These are phyloP conservation scores for Urocyon cinereoargenteus DNA, from an alignment of 2,797 vertebrate species.

Conservation along the genomic window DNA sequence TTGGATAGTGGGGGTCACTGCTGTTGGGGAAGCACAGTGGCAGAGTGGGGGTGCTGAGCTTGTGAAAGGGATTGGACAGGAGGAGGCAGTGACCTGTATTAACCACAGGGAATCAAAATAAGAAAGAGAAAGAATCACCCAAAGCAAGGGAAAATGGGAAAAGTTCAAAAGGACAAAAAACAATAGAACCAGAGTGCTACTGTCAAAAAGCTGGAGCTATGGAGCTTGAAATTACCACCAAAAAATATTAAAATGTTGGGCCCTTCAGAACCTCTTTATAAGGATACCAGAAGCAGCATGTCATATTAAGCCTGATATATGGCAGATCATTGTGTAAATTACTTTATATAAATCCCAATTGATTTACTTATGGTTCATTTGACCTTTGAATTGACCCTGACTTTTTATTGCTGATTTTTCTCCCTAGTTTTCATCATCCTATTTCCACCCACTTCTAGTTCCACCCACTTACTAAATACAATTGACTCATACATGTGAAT, in stretches of 20 bases:
- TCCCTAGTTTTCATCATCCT: not conserved
- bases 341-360: constrained; percentile 60
- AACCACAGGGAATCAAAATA: constrained; percentile 85
- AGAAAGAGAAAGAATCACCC: constrained; percentile 86
- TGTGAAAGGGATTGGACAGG: constrained; percentile 21
- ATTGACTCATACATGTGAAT: constrained; percentile 55
- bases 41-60: not conserved
- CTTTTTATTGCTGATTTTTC: constrained; percentile 49
- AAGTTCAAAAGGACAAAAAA: constrained; percentile 86
- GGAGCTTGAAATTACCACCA: constrained; percentile 48
- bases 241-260: not conserved
- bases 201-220: constrained; percentile 33
- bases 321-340: constrained; percentile 45
- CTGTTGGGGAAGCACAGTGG: not conserved
- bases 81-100: not conserved
- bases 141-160: constrained; percentile 85
- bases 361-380: constrained; percentile 59
- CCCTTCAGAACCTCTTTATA: constrained; percentile 23
- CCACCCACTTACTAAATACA: constrained; percentile 60
- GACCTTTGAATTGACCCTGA: not conserved
- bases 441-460: constrained; percentile 54
- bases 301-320: constrained; percentile 61
- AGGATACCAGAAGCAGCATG: not conserved
- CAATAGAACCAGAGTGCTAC: constrained; percentile 81
- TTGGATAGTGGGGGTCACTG: constrained; percentile 37